phyloP scores from a whole-genome alignment of 2,113 vertebrate species.

The Canis aureus region DNA sequence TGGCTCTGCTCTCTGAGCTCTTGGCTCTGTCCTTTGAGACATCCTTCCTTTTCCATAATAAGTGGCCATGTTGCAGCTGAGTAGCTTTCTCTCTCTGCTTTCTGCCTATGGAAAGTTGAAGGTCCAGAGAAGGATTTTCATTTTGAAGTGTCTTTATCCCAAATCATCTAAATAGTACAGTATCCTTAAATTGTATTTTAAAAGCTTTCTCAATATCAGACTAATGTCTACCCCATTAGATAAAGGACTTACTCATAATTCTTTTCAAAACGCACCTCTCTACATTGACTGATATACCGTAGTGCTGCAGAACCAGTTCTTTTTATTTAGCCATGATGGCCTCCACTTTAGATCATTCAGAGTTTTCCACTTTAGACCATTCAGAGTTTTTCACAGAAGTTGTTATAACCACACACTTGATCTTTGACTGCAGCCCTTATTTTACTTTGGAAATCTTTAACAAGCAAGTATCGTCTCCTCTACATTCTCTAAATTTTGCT shows the following conservation, averaged over 20 bases:
- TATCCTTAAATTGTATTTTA: not conserved
- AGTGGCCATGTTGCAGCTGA: not conserved
- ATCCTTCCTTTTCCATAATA: not conserved
- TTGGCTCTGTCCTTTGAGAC: not conserved
- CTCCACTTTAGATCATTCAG: not conserved
- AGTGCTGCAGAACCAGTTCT: not conserved
- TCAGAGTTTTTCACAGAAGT: not conserved
- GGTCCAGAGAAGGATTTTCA: not conserved
- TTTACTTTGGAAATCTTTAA: conserved; percentile 33
- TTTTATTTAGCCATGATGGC: not conserved
- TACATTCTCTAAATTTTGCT: not conserved
- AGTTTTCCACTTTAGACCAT: conserved; percentile 16
- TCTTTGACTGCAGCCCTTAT: not conserved
- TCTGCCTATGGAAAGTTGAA: not conserved
- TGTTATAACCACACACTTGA: not conserved
- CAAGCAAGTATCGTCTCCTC: not conserved
- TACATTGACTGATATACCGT: not conserved
- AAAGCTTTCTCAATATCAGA: not conserved
- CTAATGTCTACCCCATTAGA: not conserved
- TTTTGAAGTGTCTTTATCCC: not conserved
- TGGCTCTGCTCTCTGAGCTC: not conserved
- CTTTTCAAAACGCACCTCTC: not conserved
- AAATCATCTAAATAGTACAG: not conserved
- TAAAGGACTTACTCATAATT: not conserved
- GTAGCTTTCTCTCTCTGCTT: not conserved